phyloP scores from a whole-genome alignment of 2,113 vertebrate genomes.

The Merops nubicus region DNA sequence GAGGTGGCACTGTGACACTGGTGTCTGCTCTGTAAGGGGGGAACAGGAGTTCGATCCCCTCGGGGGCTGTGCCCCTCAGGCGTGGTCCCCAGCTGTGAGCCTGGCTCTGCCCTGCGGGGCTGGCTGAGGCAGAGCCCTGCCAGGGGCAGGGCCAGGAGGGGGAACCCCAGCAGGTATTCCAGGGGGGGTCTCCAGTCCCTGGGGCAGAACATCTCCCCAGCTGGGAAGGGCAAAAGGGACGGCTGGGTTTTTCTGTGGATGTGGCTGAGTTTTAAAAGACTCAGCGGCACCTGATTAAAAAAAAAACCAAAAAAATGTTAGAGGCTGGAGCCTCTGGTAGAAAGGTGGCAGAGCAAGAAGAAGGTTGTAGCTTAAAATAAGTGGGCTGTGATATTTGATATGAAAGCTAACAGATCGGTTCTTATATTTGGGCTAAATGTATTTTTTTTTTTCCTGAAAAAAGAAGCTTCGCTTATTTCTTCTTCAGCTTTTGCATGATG shows the following conservation, averaged over 20 bases:
- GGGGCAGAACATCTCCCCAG: not conserved
- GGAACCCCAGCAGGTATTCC: not conserved
- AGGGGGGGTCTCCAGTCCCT: not conserved
- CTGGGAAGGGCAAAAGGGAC: not conserved
- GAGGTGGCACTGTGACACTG: not conserved
- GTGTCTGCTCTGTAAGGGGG: not conserved
- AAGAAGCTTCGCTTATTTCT: not conserved
- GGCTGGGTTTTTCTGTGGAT: not conserved
- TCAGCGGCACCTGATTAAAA: not conserved
- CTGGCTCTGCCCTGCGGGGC: fast-evolving
- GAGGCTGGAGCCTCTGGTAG: not conserved
- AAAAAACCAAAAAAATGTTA: not conserved
- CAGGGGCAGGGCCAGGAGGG: not conserved
- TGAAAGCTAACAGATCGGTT: not conserved
- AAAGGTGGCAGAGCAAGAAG: not conserved
- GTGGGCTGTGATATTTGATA: not conserved
- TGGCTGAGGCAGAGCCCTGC: fast-evolving
- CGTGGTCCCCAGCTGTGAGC: fast-evolving
- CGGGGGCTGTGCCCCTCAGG: fast-evolving
- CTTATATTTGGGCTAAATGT: not conserved
- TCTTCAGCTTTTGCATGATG: not conserved
- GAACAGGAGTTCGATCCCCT: not conserved
- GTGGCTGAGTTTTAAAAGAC: not conserved
- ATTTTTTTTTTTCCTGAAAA: not conserved
- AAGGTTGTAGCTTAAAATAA: not conserved